Base-by-base conservation (phyloP, 2,888 invertebrate species). In the Ryuthela nishihirai region DNA sequence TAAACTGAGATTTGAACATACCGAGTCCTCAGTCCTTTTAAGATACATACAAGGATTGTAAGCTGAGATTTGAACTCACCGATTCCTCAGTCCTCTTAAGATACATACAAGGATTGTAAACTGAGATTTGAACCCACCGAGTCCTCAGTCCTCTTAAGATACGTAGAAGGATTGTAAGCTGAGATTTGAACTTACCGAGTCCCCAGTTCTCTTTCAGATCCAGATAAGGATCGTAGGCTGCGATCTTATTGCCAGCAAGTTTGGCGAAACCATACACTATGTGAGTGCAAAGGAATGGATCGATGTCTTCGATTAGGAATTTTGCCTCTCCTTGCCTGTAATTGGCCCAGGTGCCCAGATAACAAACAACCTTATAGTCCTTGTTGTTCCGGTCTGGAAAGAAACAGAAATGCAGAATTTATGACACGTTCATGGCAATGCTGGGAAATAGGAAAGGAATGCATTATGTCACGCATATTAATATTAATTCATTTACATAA, bases 301-400 rank as follows among this genome's bases (percentile, higher is more conserved):
- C 56, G 24, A 65, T 65, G 41, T 65, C 54, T 36, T 65, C 65
- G 25, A 63, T 59, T 10, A 50, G 29, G 45, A 59, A 63, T 32
- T 59, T 59, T 3, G 35, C 63, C 5, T 50, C 59, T 17, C 63
- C 63, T 3, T 12, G 23, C 17, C 89, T 78, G 75, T 88, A 89
- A 0, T 81, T 81, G 0, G 89, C 85, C 89, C 89, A 89, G 7
- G 85, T 81, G 4, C 85, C 85, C 41, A 87, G 80, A 72, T 89
- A 90, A 74, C 89, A 89, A 0, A 86, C 85, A 4, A 89, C 85
- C 15, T 52, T 61, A 32, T 58, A 64, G 5, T 42, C 34, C 40
- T 64, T 55, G 9, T 49, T 48, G 47, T 60, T 60, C 15, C 52
- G 54, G 9, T 63, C 63, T 63, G 38, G 17, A 41, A 32, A 23